Base-by-base conservation (phyloP, 2,888 invertebrate species). In the Iselma pallidipennis region DNA sequence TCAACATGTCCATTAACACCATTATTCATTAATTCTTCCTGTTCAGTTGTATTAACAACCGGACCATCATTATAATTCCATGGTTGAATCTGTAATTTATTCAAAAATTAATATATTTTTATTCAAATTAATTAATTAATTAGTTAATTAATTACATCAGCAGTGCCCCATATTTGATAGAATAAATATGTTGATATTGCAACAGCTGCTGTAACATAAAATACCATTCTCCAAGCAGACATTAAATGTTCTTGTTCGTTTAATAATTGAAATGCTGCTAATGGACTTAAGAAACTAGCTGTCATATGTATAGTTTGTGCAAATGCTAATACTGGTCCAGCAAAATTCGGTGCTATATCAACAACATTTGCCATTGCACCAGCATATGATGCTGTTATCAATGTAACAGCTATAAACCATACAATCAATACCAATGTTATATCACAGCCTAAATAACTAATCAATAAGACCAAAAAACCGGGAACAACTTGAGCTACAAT, bases 291-390 rank as follows among this genome's bases (percentile, higher is more conserved):
- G 74, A 90, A 90, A 72, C 89, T 89, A 26, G 90, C 90, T 10
- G 88, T 86, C 90, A 90, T 90, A 78, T 90, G 90, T 71, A 90
- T 89, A n/a, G 90, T 90, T 81, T 90, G 90, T 68, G 89, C 89
- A 77, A 90, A 90, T 12, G 90, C 89, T 67, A 90, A 79, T 49
- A 90, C 88, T 29, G 89, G 89, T 55, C 88, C 91, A 55, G 91
- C 91, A 71, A 89, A 87, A 81, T 91, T 90, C n/a, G 91, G 91
- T 0, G 91, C 89, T 61, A 91, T 88, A 76, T 91, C 91, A 14
- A 91, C 89, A 65, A 91, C 88, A 73, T 88, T 91, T 0, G 90
- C 90, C 88, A 91, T 90, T 3, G 90, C 90, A 33, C 90, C 90
- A 3, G 90, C 90, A 75, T 90, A 90, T 0, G 89, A 86, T 10